Evolutionary conservation across 1,140 invertebrate species (phyloP), one percentile per base, ranked within the genome.

Genomic region (Drosophila ogumai): DNA sequence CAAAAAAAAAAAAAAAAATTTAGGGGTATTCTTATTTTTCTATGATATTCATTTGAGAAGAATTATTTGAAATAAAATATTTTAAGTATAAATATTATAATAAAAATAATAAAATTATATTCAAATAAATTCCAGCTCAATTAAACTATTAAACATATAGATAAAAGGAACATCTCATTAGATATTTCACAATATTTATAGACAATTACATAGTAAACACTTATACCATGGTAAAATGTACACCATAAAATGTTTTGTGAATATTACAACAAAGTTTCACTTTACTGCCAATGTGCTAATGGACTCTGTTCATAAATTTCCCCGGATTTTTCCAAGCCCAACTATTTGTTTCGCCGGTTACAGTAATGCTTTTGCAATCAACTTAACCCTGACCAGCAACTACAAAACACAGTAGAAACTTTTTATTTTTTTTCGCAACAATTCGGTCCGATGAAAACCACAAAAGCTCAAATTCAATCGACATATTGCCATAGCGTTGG

Each of bases 401-500:
- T 66, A 43, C 32, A 46, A 56, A 71, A 19, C 50, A 36, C 32
- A 22, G 13, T 36, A 19, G 32, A 54, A 54, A 54, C 34, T 55
- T 19, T 49, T 25, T 43, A 17, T 61, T 13, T 34, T 63, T n/a
- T 43, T 65, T 67, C 25, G 67, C 63, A 67, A 71, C 67, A 44
- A 68, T 56, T 71, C 43, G 40, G 25, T 3, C 17, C 32, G 36
- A 58, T 72, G 66, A 49, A 58, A 72, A 41, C 68, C 66, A 49
- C 68, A 72, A 72, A 55, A 49, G 52, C 52, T 72, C 44, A 72
- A 72, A 72, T 72, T 72, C 68, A 59, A 72, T 72, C 68, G 68
- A 72, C 68, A 72, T 72, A 72, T 72, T 71, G 68, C 44, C 22
- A 28, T 22, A 38, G 68, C 34, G 67, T 34, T 25, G 47, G 19